Evolutionary conservation across 2,113 vertebrate species (phyloP).

Genomic region (Hyla sarda): DNA sequence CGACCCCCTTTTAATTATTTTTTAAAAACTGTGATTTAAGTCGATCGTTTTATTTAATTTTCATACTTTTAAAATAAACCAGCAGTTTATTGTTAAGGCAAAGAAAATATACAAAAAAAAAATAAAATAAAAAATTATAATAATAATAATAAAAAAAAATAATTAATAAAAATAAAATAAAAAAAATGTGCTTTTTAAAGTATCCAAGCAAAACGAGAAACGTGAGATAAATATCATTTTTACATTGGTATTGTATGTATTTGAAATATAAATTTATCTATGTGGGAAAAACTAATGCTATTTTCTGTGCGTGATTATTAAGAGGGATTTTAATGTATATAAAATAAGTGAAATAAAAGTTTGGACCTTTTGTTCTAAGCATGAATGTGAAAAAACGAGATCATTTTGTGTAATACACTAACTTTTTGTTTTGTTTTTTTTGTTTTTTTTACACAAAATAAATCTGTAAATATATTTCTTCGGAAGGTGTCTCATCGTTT

Average conservation of each 20-base stretch:
- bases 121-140: too few relatives aligned
- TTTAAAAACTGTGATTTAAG: slow-evolving; percentile 91
- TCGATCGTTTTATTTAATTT: slow-evolving; percentile 78
- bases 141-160: too few relatives aligned
- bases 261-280: slow-evolving; percentile 90
- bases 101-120: slow-evolving; percentile 76
- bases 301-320: slow-evolving; percentile 92
- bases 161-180: too few relatives aligned
- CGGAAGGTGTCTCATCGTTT: not conserved
- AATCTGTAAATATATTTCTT: slow-evolving; percentile 56
- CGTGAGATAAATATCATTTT: slow-evolving; percentile 84
- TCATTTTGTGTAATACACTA: slow-evolving; percentile 92
- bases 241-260: slow-evolving; percentile 90
- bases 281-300: slow-evolving; percentile 90
- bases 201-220: slow-evolving; percentile 76
- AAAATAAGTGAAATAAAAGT: slow-evolving; percentile 78
- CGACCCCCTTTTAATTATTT: slow-evolving; percentile 85
- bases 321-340: slow-evolving; percentile 90
- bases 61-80: slow-evolving; percentile 92
- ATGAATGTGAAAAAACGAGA: slow-evolving; percentile 97
- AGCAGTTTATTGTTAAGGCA: slow-evolving; percentile 79
- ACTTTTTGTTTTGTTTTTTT: slow-evolving; percentile 91
- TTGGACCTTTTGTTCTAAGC: slow-evolving; percentile 87
- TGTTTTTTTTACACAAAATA: slow-evolving; percentile 95
- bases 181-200: slow-evolving; percentile 80